These are phyloP conservation scores for Gymnopithys bicolor DNA, from an alignment of 2,797 vertebrate genomes.

Conservation along the genomic window DNA sequence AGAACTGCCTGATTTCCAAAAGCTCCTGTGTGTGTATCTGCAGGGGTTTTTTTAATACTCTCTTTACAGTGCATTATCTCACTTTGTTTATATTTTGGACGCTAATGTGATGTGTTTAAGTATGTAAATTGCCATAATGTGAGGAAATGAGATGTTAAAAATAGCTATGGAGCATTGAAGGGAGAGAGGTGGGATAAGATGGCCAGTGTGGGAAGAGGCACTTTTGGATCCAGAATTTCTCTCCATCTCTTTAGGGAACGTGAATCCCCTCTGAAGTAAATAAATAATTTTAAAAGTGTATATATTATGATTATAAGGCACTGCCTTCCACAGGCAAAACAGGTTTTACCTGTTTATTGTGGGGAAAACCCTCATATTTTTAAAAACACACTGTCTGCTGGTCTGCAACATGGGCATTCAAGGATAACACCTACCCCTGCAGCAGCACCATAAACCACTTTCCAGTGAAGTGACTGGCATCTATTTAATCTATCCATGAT, in stretches of 20 bases:
- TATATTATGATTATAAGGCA: background rate
- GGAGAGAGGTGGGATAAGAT: background rate
- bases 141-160: constrained; percentile 80
- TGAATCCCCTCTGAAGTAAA: background rate
- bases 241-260: background rate
- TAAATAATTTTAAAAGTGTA: background rate
- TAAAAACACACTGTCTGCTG: background rate
- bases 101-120: constrained; percentile 72
- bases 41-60: constrained; percentile 42
- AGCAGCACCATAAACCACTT: background rate
- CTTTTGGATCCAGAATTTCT: constrained; percentile 25
- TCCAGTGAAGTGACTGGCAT: background rate
- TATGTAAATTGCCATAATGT: constrained; percentile 77
- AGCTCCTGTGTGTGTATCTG: constrained; percentile 61
- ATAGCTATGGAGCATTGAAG: constrained; percentile 57
- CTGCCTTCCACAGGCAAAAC: background rate
- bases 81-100: constrained; percentile 75
- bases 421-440: background rate
- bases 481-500: background rate
- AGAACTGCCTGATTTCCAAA: constrained; percentile 76
- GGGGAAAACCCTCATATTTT: background rate
- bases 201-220: constrained; percentile 21
- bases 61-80: constrained; percentile 73
- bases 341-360: background rate
- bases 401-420: background rate